Base-by-base conservation (phyloP, 2,113 vertebrate species). In the Morphnarchus princeps region DNA sequence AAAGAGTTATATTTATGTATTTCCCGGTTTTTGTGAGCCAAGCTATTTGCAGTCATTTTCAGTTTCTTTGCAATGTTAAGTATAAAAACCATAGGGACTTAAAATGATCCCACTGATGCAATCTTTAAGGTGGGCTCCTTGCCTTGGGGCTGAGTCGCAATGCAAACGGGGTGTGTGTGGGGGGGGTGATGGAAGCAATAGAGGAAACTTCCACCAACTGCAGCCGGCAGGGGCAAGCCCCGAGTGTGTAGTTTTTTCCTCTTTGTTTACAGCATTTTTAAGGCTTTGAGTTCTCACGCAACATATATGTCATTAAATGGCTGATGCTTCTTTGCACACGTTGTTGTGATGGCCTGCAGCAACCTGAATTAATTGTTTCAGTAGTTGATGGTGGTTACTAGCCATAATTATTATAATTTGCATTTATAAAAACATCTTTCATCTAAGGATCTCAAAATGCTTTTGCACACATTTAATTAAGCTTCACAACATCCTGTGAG, bases 381-480 rank as follows among this genome's bases (percentile, higher is more conserved):
- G 95, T 96, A 94, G 94, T 93, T 96, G 95, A 25, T 95, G 96
- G 95, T 93, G 89, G 97, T 96, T 97, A 93, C 87, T 93, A 49
- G 93, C 59, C 40, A 0, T 97, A 97, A 97, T 97, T 97, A 97
- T 97, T 95, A 97, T 97, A 96, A 97, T 97, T 94, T 97, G 84
- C 97, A 97, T 97, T 95, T 97, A 96, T 95, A 96, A 96, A 96
- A 97, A 92, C 96, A 94, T 91, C 94, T 97, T 97, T 97, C 93
- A 97, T 97, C 93, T 97, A 91, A 94, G 93, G 93, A 97, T 97
- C 95, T 97, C 94, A 72, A 58, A 95, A 94, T 96, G 93, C 93
- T 97, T 95, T 91, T 93, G 91, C 67, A 3, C 87, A 80, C 93
- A 91, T 97, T 97, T 96, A 96, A 97, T 97, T 97, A 97, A 96